Base-by-base conservation (phyloP, 2,888 invertebrate species). In the Incurvaria masculella region DNA sequence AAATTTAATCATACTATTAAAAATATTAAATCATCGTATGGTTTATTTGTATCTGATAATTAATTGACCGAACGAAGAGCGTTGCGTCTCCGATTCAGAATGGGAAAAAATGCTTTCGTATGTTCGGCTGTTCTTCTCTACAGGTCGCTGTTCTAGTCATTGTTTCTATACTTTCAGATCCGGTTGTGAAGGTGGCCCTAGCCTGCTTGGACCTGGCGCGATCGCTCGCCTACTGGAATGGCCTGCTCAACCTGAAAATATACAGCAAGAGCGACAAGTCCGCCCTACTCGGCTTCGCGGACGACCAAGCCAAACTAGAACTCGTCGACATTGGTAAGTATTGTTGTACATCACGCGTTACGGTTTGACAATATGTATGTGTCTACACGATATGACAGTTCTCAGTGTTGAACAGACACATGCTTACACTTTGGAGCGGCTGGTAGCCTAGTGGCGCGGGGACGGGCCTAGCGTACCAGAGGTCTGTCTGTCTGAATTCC, bases 181-280 rank as follows among this genome's bases (percentile, higher is more conserved):
- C 92, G 41, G 85, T 95, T 0, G 67, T 85, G 44, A 89, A 90
- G 72, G 91, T 97, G 1, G 82, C 87, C 0, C 66, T 97, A 49
- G 84, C 91, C 14, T 86, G 88, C 53, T 89, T 90, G 1, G 83
- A 93, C 71, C 71, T 97, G 50, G 68, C 82, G 17, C 84, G 79
- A 50, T 91, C 95, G 3, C 76, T 88, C 50, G 82, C 85, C 14
- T 98, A 92, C 68, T 98, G 97, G 97, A 84, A 85, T 53, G 85
- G 84, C 10, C 70, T 93, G 21, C 79, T 95, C 26, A 83, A 86
- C 3, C 82, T 97, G 78, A 84, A 84, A 56, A 67, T 92, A 42
- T 84, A 84, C 56, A 80, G 84, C 40, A 78, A 87, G 63, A 81
- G 76, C 1, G 78, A 82, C 2, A 81, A 84, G 49, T 82, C 81